Evolutionary conservation across 2,888 invertebrate genomes (phyloP), one percentile per base, ranked within the genome.

Genomic region (Linyphia triangularis): DNA sequence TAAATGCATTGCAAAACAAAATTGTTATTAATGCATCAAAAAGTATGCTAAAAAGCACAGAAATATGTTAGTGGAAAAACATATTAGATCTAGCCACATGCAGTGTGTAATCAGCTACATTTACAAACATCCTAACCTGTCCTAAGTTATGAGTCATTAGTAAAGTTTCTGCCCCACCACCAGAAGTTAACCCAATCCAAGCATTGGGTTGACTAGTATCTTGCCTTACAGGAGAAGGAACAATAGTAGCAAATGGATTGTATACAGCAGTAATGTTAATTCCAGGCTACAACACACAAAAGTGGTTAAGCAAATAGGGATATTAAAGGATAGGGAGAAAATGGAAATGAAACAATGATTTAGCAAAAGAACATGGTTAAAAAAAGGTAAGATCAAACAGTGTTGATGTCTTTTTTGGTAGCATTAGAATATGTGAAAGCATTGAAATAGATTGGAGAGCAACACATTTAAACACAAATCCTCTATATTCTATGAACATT

Each of bases 141-240:
- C 86, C 86, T 24, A 81, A 73, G 37, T 65, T 73, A 86, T 86
- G 73, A 59, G 86, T 51, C 79, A 86, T 81, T 73, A 86, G 26
- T 79, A 86, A 73, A 81, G 86, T 65, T n/a, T 85, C 85, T 61
- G 73, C 67, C 72, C 70, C 85, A 81, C 79, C 86, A 83, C 73
- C 73, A 72, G 78, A 33, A 28, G 78, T 30, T 72, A 79, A 61
- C 61, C 78, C 79, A 67, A 81, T 73, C 81, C 86, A 86, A 40
- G 57, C 37, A 81, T 73, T 81, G 73, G 73, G 73, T 73, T 86
- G 86, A 22, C 86, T 81, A 33, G 81, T 28, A 57, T 86, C 86
- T 86, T 79, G 86, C 30, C 67, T 81, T 67, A 86, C 65, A 78
- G 69, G 26, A 40, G 84, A 24, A 10, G 81, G 59, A 81, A 72